Evolutionary conservation across 2,113 vertebrate genomes (phyloP).

Genomic region (Brevimyrus niger): DNA sequence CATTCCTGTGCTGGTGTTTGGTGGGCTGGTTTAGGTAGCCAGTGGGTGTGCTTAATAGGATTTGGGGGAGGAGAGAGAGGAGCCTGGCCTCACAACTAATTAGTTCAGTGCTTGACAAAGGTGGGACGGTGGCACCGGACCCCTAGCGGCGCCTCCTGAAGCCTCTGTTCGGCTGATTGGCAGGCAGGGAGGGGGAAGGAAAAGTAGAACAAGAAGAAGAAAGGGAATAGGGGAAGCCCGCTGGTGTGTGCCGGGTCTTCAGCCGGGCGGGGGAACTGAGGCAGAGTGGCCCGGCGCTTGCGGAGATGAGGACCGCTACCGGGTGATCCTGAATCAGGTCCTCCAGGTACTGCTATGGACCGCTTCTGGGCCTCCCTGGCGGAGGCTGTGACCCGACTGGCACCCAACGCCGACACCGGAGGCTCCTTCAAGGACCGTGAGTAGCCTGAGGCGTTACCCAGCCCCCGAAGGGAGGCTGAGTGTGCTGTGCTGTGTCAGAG

Average conservation of each 20-base stretch:
- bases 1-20: conserved; percentile 53
- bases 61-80: conserved; percentile 53
- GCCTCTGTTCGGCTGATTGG: conserved; percentile 57
- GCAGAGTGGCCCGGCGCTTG: conserved; percentile 35
- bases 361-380: conserved; percentile 57
- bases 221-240: background rate
- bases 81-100: conserved; percentile 64
- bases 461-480: background rate
- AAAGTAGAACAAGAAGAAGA: conserved; percentile 27
- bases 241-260: background rate
- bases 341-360: conserved; percentile 49
- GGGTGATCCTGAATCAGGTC: conserved; percentile 39
- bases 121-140: conserved; percentile 65
- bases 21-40: conserved; percentile 38
- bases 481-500: background rate
- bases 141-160: conserved; percentile 53
- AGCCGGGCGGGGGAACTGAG: conserved; percentile 43
- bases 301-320: conserved; percentile 52
- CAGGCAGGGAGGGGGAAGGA: conserved; percentile 57
- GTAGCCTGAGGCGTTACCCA: conserved; percentile 44
- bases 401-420: conserved; percentile 60
- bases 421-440: conserved; percentile 69
- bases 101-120: conserved; percentile 72
- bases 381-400: conserved; percentile 51
- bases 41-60: conserved; percentile 53